Evolutionary conservation across 1,140 invertebrate genomes (phyloP), one percentile per base, ranked within the genome.

Genomic region (Limonius californicus): DNA sequence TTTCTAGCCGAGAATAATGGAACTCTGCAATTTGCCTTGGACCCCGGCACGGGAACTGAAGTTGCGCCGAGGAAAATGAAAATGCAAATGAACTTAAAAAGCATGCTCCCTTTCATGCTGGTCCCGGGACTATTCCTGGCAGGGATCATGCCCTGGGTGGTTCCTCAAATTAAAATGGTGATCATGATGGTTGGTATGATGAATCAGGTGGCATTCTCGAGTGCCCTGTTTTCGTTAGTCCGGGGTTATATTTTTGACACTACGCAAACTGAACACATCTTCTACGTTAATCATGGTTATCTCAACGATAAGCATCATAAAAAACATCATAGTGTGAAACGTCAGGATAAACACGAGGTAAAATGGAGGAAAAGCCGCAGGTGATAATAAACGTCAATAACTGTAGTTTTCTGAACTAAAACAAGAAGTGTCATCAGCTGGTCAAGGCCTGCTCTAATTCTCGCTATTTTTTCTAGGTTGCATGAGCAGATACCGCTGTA

Each of bases 271-370:
- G 73, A 75, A 47, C 71, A 75, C 53, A 66, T 77, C 14, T 54
- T 76, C 32, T 77, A 77, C 60, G 58, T 75, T 9, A 77, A 77
- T 70, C 62, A 72, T 59, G 75, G 75, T 7, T 77, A 75, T 61
- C 2, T 12, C 7, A 39, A 39, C n/a, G 35, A 39, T 2, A 9
- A 39, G 8, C 35, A 39, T 39, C 8, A 39, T 39, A n/a, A n/a
- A n/a, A n/a, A n/a, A n/a, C n/a, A n/a, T n/a, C n/a, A n/a, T n/a
- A n/a, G n/a, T n/a, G n/a, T n/a, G n/a, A n/a, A n/a, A n/a, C n/a
- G n/a, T n/a, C n/a, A n/a, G n/a, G n/a, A n/a, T n/a, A n/a, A n/a
- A n/a, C n/a, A n/a, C n/a, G n/a, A n/a, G n/a, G n/a, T n/a, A n/a
- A n/a, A n/a, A n/a, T n/a, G n/a, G n/a, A n/a, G n/a, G n/a, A n/a